phyloP scores from a whole-genome alignment of 2,797 vertebrate species.

The Cuniculus paca region DNA sequence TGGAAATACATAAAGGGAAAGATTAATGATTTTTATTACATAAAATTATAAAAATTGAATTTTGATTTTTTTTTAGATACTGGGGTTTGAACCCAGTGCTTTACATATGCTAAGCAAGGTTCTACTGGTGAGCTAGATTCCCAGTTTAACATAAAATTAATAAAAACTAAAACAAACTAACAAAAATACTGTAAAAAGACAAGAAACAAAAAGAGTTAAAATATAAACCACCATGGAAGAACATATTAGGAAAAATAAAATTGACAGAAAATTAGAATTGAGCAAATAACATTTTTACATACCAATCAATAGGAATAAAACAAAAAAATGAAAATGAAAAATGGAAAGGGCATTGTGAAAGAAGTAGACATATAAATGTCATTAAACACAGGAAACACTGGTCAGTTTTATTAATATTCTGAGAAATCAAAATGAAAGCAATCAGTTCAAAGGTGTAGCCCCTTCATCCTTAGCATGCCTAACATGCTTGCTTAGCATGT shows the following conservation, averaged over 20 bases:
- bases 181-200: not conserved
- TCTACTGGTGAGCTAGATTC: not conserved
- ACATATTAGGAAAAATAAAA: not conserved
- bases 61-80: not conserved
- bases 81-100: not conserved
- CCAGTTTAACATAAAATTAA: not conserved
- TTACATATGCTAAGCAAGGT: not conserved
- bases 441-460: not conserved
- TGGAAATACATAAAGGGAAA: not conserved
- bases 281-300: not conserved
- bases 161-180: not conserved
- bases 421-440: not conserved
- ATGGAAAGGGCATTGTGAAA: not conserved
- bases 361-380: not conserved
- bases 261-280: not conserved
- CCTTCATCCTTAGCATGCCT: not conserved
- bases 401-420: not conserved
- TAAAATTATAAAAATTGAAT: not conserved
- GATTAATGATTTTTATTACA: slow-evolving; percentile 4
- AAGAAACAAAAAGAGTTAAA: not conserved
- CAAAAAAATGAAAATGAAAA: not conserved
- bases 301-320: not conserved
- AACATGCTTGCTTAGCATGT: not conserved
- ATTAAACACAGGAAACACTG: not conserved
- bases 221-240: not conserved